These are phyloP conservation scores for Penaeus chinensis DNA, from an alignment of 1,140 invertebrate species.

Conservation along the genomic window DNA sequence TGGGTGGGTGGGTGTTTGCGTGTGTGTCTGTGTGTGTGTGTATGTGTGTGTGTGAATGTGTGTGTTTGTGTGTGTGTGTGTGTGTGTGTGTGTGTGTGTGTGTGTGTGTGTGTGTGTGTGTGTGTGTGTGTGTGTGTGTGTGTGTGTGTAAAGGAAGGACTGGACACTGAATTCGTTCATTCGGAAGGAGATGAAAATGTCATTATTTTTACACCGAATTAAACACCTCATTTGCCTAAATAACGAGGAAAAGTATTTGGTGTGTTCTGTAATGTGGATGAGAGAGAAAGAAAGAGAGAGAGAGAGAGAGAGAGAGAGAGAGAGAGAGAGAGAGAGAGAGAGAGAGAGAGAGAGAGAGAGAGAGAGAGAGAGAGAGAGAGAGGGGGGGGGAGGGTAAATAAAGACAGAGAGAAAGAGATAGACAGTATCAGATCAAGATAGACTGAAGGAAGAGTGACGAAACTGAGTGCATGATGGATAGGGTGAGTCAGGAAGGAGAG, in stretches of 20 bases:
- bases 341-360: not conserved
- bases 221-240: too few species aligned
- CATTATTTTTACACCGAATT: too few species aligned
- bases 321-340: not conserved
- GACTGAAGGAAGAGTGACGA: too few species aligned
- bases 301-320: not conserved
- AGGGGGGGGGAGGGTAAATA: not conserved
- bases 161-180: too few species aligned
- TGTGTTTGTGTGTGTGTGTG: not conserved
- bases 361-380: not conserved
- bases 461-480: too few species aligned
- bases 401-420: too few species aligned
- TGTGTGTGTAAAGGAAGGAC: not conserved
- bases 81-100: not conserved
- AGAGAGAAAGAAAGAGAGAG: not conserved
- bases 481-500: too few species aligned
- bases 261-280: not conserved
- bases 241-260: too few species aligned
- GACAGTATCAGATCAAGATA: too few species aligned
- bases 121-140: slow-evolving; percentile 11
- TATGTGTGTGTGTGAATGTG: not conserved
- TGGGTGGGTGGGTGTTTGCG: too few species aligned
- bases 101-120: not conserved
- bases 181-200: too few species aligned
- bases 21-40: too few species aligned